Evolutionary conservation across 2,113 vertebrate genomes (phyloP).

Genomic region (Brevimyrus niger): DNA sequence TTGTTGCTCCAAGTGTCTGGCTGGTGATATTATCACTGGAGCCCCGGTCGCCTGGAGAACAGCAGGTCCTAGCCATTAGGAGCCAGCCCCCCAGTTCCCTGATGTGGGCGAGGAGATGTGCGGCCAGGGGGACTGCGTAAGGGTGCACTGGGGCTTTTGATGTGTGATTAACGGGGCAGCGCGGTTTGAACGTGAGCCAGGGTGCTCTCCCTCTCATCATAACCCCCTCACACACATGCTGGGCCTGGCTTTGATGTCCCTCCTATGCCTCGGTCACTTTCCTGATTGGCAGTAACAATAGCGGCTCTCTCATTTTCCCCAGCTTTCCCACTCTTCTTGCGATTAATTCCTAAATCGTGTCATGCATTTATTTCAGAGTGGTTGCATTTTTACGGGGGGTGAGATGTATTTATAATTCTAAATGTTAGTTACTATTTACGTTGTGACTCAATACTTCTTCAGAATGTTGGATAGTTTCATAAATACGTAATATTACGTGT

Average conservation of each 20-base stretch:
- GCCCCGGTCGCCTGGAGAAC: not conserved
- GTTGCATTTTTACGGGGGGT: not conserved
- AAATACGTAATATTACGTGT: not conserved
- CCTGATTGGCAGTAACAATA: conserved; percentile 3
- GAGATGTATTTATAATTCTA: not conserved
- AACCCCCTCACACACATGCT: not conserved
- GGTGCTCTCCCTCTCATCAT: not conserved
- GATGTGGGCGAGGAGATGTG: not conserved
- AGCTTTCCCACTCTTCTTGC: not conserved
- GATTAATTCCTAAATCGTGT: not conserved
- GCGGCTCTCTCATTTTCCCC: not conserved
- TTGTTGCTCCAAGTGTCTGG: conserved; percentile 9
- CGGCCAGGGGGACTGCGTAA: not conserved
- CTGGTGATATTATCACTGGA: not conserved
- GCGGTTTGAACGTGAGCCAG: conserved; percentile 11
- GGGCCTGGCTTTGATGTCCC: not conserved
- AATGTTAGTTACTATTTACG: not conserved
- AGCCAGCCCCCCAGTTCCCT: not conserved
- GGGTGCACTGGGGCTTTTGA: not conserved
- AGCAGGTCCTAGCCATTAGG: conserved; percentile 1
- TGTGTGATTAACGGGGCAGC: conserved; percentile 14
- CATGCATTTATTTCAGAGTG: not conserved
- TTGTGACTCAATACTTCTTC: not conserved
- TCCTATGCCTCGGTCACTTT: not conserved
- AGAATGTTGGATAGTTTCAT: not conserved